A percentile compares a stretch with the other conserved stretches of the same genome.
These are phyloP conservation scores for Drepana falcataria DNA, from an alignment of 2,888 invertebrate genomes.

Conservation along the genomic window DNA sequence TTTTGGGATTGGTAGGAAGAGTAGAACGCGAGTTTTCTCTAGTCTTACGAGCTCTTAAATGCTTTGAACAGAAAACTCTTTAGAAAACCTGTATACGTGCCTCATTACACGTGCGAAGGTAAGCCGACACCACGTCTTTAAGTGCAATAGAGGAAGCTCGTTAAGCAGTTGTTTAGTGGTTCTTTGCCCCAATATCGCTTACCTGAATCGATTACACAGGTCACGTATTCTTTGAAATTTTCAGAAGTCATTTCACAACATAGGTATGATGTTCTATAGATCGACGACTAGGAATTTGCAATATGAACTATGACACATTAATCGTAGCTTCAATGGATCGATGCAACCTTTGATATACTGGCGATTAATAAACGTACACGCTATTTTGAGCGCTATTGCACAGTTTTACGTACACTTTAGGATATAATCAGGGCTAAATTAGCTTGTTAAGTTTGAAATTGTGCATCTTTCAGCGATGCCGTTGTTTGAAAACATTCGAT, in stretches of 20 bases:
- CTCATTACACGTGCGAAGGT: neutral
- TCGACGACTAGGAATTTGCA: constrained; percentile 27
- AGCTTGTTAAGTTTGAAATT: neutral
- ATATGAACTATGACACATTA: constrained; percentile 24
- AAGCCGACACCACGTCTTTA: constrained; percentile 7
- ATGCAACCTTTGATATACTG: neutral
- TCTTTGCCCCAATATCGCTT: constrained; percentile 15
- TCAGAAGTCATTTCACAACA: constrained; percentile 23
- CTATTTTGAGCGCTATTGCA: no score
- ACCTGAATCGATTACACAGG: constrained; percentile 20
- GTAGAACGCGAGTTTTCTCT: no score
- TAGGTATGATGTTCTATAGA: constrained; percentile 18
- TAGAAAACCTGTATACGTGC: no score
- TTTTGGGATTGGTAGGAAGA: no score
- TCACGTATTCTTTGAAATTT: constrained; percentile 21
- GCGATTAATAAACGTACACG: no score
- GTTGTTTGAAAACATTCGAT: constrained; percentile 18
- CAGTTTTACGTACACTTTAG: neutral
- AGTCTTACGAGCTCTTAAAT: no score
- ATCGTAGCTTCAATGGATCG: neutral
- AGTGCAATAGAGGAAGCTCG: constrained; percentile 12
- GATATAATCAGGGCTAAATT: neutral
- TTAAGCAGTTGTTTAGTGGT: constrained; percentile 16
- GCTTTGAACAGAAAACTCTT: no score
- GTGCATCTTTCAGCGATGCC: neutral